phyloP scores from a whole-genome alignment of 2,888 invertebrate genomes.

The Horisme vitalbata region DNA sequence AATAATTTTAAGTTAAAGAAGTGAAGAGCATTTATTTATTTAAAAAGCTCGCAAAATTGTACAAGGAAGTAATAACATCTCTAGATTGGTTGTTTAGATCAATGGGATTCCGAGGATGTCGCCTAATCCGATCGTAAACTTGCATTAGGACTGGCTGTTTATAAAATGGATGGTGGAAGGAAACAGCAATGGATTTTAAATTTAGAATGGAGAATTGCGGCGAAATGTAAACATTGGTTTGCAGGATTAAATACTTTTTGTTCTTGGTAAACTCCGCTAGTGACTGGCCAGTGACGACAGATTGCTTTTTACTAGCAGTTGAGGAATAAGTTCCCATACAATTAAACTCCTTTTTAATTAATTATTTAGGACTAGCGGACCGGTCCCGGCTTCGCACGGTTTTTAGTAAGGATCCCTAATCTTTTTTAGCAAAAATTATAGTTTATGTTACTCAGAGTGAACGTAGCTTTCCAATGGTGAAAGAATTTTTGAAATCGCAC shows the following conservation, averaged over 20 bases:
- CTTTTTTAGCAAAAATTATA: too few relatives aligned
- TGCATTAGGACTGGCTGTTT: slow-evolving; percentile 37
- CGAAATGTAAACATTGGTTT: slow-evolving; percentile 22
- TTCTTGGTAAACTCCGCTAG: too few relatives aligned
- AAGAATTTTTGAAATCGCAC: too few relatives aligned
- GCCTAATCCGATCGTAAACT: slow-evolving; percentile 37
- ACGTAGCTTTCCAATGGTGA: too few relatives aligned
- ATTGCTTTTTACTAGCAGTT: too few relatives aligned
- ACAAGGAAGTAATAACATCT: slow-evolving; percentile 37
- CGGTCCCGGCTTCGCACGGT: too few relatives aligned
- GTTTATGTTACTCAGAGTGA: too few relatives aligned
- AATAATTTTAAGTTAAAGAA: background rate
- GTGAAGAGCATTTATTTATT: slow-evolving; percentile 33
- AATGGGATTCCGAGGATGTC: slow-evolving; percentile 37
- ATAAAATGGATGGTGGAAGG: slow-evolving; percentile 32
- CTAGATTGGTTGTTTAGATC: slow-evolving; percentile 41
- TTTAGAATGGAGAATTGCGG: slow-evolving; percentile 14
- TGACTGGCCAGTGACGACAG: too few relatives aligned
- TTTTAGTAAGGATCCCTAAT: too few relatives aligned
- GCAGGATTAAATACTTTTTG: background rate
- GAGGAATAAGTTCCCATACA: too few relatives aligned
- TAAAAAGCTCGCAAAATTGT: slow-evolving; percentile 49
- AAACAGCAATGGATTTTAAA: slow-evolving; percentile 31
- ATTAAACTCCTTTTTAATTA: too few relatives aligned
- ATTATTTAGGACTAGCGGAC: too few relatives aligned